Base-by-base conservation (phyloP, 2,797 vertebrate species). In the Enteromius unitaeniatus region DNA sequence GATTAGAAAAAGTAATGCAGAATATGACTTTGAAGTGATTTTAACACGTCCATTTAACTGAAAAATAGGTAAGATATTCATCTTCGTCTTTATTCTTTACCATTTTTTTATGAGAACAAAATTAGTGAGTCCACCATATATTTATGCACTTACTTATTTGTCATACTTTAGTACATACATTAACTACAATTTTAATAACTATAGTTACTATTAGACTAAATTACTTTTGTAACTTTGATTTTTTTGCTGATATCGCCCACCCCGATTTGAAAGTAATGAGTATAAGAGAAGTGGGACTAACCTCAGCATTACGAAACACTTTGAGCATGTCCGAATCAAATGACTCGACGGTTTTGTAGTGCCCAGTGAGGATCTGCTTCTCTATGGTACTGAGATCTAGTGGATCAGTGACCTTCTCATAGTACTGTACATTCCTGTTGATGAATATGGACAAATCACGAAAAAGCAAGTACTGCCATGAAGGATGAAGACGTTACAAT, bases 321-420 rank as follows among this genome's bases (percentile, higher is more conserved):
- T 98, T 99, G 81, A 99, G 95, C 97, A 99, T 99, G 92, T 99
- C 97, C 0, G 97, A 93, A 88, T 99, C 97, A 37, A 99, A 99
- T 31, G 97, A 95, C 89, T 99, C 97, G 55, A 98, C 97, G 0
- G 97, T 99, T 93, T 98, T 98, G 85, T 99, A 99, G 86, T 97
- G 96, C 58, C 98, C 98, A 0, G 95, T 97, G 90, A 99, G 95
- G 91, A 99, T 99, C 89, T 98, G 98, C 90, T 98, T 98, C 91
- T 99, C 97, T 17, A 99, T 97, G n/a, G 96, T 98, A 90, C 94
- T 93, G 11, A 99, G 94, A 91, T 99, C 97, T 90, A 99, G 88
- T 0, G 98, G 97, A 87, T 99, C 97, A 0, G 97, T 96, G 90
- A 99, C 97, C 92, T 99, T 99, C 91, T 99, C 97, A 0, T 99